These are phyloP conservation scores for Telmatherina bonti DNA, from an alignment of 2,797 vertebrate species.

Conservation along the genomic window DNA sequence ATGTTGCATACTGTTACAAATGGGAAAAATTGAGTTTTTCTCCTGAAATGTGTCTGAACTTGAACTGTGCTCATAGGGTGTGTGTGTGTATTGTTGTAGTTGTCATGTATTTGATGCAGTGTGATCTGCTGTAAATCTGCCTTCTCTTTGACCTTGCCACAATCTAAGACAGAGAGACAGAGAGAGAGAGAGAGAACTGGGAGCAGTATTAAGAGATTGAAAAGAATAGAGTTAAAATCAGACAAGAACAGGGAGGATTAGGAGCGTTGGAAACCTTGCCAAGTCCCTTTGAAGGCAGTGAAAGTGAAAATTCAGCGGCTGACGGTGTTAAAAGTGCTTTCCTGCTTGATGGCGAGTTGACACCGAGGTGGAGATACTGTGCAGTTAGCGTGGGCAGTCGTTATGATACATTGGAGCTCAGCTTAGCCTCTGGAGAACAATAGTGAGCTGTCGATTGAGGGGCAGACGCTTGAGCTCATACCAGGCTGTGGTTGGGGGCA, in stretches of 20 bases:
- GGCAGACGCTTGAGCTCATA: conserved; percentile 63
- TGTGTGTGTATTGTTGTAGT: conserved; percentile 19
- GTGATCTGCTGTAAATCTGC: conserved; percentile 54
- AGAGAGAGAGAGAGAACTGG: conserved; percentile 5
- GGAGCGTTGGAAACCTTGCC: conserved; percentile 1
- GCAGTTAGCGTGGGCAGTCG: conserved; percentile 48
- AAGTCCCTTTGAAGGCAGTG: conserved; percentile 23
- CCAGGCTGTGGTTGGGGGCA: conserved; percentile 71
- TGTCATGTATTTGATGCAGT: conserved; percentile 52
- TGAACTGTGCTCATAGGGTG: conserved; percentile 37
- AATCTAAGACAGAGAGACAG: conserved; percentile 29
- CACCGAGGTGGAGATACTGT: conserved; percentile 34
- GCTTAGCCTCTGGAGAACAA: conserved; percentile 74
- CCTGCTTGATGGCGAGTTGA: conserved; percentile 23
- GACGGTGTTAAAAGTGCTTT: conserved; percentile 15
- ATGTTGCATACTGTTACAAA: conserved; percentile 50
- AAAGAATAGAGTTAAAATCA: conserved; percentile 38
- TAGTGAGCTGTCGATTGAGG: conserved; percentile 67
- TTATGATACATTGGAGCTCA: conserved; percentile 53
- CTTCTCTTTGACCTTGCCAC: conserved; percentile 68
- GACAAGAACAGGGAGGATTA: conserved; percentile 29
- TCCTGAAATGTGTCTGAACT: conserved; percentile 58
- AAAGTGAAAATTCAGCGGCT: conserved; percentile 12
- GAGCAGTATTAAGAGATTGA: conserved; percentile 39
- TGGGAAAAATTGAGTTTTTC: conserved; percentile 41